A percentile compares a stretch with the other conserved stretches of the same genome.
phyloP scores from a whole-genome alignment of 35 echinoderm and acorn worm genomes.

The Patiria miniata region DNA sequence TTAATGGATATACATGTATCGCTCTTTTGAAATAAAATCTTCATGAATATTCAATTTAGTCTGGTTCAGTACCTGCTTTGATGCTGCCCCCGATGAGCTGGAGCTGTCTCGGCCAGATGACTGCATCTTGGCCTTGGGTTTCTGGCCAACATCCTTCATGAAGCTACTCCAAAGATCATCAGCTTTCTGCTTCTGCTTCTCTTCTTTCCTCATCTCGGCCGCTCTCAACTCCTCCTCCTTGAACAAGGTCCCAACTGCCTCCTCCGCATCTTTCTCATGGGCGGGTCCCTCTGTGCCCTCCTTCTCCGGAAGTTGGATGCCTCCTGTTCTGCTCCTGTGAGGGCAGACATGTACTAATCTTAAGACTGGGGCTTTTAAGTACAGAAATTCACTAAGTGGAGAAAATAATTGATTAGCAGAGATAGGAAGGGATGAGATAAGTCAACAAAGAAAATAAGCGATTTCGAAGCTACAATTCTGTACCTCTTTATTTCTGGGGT shows the following conservation, averaged over 20 bases:
- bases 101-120: neutral
- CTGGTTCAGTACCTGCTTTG: no score
- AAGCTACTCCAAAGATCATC: conserved; percentile 94
- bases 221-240: conserved; percentile 36
- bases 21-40: no score
- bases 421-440: no score
- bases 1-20: no score
- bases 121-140: conserved; percentile 40
- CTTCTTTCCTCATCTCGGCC: conserved; percentile 56
- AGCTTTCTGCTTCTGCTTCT: conserved; percentile 79
- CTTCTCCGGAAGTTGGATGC: conserved; percentile 21
- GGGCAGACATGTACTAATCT: neutral
- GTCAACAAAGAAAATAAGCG: neutral
- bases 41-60: no score
- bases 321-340: conserved; percentile 11
- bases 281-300: neutral
- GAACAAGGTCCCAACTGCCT: conserved; percentile 1
- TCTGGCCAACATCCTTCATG: conserved; percentile 82
- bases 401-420: no score
- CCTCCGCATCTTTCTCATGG: conserved; percentile 57
- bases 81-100: no score
- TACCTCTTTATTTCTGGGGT: neutral
- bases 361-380: neutral
- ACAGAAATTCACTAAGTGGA: neutral
- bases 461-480: neutral